phyloP scores from a whole-genome alignment of 2,113 vertebrate species.

The Caranx ignobilis region DNA sequence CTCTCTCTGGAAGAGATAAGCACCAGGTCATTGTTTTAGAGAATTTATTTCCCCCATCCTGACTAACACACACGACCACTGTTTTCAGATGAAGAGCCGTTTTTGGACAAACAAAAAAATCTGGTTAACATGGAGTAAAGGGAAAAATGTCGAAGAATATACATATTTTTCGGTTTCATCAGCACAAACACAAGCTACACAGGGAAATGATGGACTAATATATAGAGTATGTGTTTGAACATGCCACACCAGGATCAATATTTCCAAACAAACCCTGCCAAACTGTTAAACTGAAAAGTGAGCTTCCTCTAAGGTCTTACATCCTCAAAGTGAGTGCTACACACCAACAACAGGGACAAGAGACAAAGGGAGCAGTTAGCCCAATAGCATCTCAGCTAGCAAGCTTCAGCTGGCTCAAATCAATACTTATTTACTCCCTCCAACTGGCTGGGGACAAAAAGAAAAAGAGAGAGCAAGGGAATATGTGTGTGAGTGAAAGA shows the following conservation, averaged over 20 bases:
- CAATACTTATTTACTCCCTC: conserved; percentile 79
- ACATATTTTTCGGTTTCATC: neutral
- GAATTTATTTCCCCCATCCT: neutral
- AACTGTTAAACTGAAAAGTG: conserved; percentile 20
- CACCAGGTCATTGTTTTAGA: neutral
- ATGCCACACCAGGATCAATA: conserved; percentile 1
- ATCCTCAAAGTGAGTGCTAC: conserved; percentile 9
- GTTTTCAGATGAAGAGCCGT: neutral
- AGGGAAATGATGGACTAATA: conserved; percentile 9
- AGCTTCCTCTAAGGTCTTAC: conserved; percentile 26
- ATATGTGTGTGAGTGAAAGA: conserved; percentile 59
- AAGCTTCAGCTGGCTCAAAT: conserved; percentile 66
- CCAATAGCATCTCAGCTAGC: conserved; percentile 58
- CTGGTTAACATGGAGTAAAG: neutral
- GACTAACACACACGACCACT: neutral
- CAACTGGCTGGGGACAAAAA: conserved; percentile 64
- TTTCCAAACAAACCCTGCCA: conserved; percentile 28
- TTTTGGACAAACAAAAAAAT: neutral
- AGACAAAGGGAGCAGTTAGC: conserved; percentile 63
- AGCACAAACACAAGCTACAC: neutral
- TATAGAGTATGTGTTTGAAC: neutral
- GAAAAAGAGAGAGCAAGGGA: conserved; percentile 23
- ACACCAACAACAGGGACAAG: conserved; percentile 37
- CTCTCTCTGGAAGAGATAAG: neutral
- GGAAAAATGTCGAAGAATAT: neutral